Base-by-base conservation (phyloP, 37 sponge, comb jelly and placozoan species). In the Amphimedon queenslandica region DNA sequence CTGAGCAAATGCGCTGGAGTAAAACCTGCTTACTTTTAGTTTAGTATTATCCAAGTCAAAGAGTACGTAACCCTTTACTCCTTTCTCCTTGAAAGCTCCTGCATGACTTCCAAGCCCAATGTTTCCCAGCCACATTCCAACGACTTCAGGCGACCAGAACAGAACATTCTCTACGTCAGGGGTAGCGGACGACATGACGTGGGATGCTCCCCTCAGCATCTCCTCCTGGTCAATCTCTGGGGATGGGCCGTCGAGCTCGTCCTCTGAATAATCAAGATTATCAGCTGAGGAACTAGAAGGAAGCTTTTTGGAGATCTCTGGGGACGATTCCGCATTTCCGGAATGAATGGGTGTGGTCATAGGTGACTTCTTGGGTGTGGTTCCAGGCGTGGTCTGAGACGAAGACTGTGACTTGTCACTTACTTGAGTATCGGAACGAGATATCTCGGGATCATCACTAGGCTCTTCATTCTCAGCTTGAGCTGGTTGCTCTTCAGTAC, bases 21-120 rank as follows among this genome's bases (percentile, higher is more conserved):
- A 18, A 47, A 8, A 47, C 53, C 8, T 47, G 57, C 69, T 3
- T 23, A 84, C 85, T 79, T 84, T 84, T 34, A 84, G 73, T 29
- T 29, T 66, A 57, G 53, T 20, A 38, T 67, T 67, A 60, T 84
- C 85, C 18, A 78, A 6, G 24, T 84, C 85, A 57, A 78, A 73
- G 21, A 84, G 37, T 58, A 56, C 67, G 61, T 57, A 64, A 5
- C 85, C 85, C 27, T 73, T 66, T 16, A 84, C 34, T 33, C 68
- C 73, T 42, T 47, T 70, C 28, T 84, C 84, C 37, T 29, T 29
- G 51, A 84, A 84, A 33, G 21, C 21, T 39, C 71, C 40, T 21
- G 72, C 53, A 58, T 78, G 66, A 27, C 56, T 66, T 0, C 78
- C 79, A 32, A 84, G 66, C 16, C 79, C 85, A 8, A 73, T 37